A percentile compares a stretch with the other conserved stretches of the same genome.
Conservation (phyloP, 2,797 vertebrate species). For the Poeciliopsis infans region DNA sequence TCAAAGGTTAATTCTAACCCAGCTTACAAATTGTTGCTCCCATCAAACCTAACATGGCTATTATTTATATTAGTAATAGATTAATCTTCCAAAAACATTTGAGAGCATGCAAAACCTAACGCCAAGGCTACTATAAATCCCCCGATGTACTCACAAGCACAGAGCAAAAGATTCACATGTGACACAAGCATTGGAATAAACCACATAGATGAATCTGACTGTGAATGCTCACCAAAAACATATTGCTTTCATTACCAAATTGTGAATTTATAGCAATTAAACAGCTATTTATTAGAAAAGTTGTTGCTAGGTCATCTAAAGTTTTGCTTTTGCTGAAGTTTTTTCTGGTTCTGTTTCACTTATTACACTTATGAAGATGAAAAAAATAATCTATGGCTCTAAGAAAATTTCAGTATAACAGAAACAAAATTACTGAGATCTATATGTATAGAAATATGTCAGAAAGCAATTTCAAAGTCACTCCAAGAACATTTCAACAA, state of each 20-base stretch:
- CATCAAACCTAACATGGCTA: background rate
- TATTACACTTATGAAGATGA: too few relatives aligned
- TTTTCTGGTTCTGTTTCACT: background rate
- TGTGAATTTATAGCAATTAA: slow-evolving; percentile 8
- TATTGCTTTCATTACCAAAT: background rate
- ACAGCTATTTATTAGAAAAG: slow-evolving; percentile 25
- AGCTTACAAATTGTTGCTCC: background rate
- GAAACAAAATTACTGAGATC: background rate
- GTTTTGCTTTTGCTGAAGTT: background rate
- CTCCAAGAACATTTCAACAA: background rate
- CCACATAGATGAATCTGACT: slow-evolving; percentile 27
- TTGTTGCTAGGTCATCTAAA: background rate
- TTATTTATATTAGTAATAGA: slow-evolving; percentile 48
- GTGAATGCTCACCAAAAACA: slow-evolving; percentile 9
- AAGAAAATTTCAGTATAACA: background rate
- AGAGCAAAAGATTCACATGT: slow-evolving; percentile 57
- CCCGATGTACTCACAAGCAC: slow-evolving; percentile 13
- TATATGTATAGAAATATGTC: background rate
- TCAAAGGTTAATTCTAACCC: background rate
- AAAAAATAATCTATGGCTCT: too few relatives aligned
- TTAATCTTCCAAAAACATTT: slow-evolving; percentile 50
- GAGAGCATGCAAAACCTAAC: slow-evolving; percentile 59
- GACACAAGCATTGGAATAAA: slow-evolving; percentile 21
- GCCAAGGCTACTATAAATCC: slow-evolving; percentile 31
- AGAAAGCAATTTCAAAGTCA: background rate